Evolutionary conservation across 1,140 invertebrate species (phyloP), one percentile per base, ranked within the genome.

Genomic region (Cecropterus lyciades): DNA sequence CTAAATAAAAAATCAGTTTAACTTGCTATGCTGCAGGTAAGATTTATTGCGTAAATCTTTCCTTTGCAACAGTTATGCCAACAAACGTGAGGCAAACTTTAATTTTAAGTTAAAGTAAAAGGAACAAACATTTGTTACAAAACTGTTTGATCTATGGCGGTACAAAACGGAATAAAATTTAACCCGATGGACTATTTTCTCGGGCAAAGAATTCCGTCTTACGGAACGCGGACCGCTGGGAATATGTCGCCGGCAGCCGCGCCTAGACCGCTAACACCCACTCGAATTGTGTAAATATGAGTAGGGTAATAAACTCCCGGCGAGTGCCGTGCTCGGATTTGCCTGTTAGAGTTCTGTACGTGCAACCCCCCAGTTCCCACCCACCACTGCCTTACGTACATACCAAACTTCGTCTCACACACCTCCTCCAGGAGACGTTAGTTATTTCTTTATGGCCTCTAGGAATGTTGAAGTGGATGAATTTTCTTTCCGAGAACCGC

Each of bases 251-350:
- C 75, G 73, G 45, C 70, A 75, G 73, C 71, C 73, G 71, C 76
- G 75, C 75, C 73, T 80, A 78, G 77, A 82, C 80, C 79, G 73
- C 80, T 82, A 85, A 86, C 84, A 82, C 78, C 76, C 79, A 80
- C 84, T 85, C 75, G 70, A 87, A 81, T 84, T 87, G 80, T 90
- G 81, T 82, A 86, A 87, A 88, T 90, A 90, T 90, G 84, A 88
- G 83, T 82, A 80, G 82, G 80, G 80, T 85, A 88, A 87, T 90
- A 90, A 88, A 90, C 83, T 84, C 76, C 75, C 77, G 73, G 75
- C 73, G 82, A 84, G 77, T 79, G 70, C 65, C 76, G 78, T 77
- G 73, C 83, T 82, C 71, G 80, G 82, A 85, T 87, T 85, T 87
- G 79, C 83, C 78, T 81, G 82, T 76, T 79, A 71, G 75, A 87